Evolutionary conservation across 1,140 invertebrate species (phyloP).

Genomic region (Drosophila micromelanica): DNA sequence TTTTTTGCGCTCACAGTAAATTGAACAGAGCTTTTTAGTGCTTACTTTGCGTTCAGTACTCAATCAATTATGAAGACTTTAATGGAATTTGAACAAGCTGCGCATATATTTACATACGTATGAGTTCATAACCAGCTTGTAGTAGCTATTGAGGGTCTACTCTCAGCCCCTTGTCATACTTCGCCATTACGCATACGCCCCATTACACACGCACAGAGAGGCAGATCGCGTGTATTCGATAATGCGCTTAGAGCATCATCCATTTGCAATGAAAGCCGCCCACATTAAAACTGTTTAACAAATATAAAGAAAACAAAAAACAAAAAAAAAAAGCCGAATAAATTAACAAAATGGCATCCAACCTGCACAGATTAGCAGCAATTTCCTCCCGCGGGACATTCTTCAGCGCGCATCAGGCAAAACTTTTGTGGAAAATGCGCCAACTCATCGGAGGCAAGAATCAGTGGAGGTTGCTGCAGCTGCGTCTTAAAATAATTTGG

Average conservation of each 20-base stretch:
- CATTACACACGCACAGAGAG: conserved; percentile 16
- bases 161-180: background rate
- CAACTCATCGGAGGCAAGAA: conserved; percentile 47
- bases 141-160: no score
- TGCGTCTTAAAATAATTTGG: conserved; percentile 62
- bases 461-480: conserved; percentile 34
- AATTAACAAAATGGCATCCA: conserved; percentile 23
- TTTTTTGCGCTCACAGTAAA: background rate
- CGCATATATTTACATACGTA: no score
- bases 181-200: conserved; percentile 19
- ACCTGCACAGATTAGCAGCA: conserved; percentile 52
- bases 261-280: conserved; percentile 10
- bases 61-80: background rate
- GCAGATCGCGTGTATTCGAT: background rate
- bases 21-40: background rate
- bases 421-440: conserved; percentile 14
- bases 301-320: conserved; percentile 7
- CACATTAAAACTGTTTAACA: background rate
- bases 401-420: conserved; percentile 3
- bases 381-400: conserved; percentile 42
- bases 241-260: conserved; percentile 9
- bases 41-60: background rate
- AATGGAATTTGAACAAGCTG: background rate
- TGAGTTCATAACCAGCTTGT: no score
- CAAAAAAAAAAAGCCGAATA: background rate